Percentiles rank a stretch among this genome's conserved stretches.
Evolutionary conservation across 1,140 invertebrate species (phyloP).

Genomic region (Drosophila equinoxialis): DNA sequence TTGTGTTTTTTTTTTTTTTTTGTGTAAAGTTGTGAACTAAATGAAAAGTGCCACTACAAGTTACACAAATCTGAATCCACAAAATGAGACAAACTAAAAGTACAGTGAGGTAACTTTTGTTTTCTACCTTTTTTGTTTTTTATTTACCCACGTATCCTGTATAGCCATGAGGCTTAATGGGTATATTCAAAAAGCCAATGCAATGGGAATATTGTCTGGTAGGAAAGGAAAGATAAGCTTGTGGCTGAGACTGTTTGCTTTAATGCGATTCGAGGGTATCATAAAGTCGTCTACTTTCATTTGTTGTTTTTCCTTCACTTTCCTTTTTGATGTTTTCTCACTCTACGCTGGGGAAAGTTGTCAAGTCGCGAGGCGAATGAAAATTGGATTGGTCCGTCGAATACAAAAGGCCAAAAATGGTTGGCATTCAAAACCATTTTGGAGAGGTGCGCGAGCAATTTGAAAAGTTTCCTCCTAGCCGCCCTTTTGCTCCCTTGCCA

Average conservation of each 20-base stretch:
- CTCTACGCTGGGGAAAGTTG: constrained; percentile 43
- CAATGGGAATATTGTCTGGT: too few relatives aligned
- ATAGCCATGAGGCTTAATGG: too few relatives aligned
- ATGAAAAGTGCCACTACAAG: constrained; percentile 10
- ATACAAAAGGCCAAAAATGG: constrained; percentile 38
- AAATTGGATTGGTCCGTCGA: constrained; percentile 41
- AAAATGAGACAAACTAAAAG: constrained; percentile 2
- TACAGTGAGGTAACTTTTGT: constrained; percentile 9
- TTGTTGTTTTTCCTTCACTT: not conserved
- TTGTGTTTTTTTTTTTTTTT: not conserved
- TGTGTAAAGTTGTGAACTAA: not conserved
- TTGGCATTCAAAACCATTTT: constrained; percentile 50
- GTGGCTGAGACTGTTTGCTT: too few relatives aligned
- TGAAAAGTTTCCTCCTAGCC: constrained; percentile 41
- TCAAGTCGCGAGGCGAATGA: constrained; percentile 43
- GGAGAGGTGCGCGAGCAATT: constrained; percentile 43
- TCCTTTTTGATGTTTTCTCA: constrained; percentile 36
- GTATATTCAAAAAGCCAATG: too few relatives aligned
- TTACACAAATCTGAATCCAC: constrained; percentile 8
- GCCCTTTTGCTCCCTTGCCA: constrained; percentile 11
- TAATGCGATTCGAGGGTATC: not conserved
- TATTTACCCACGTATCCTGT: too few relatives aligned
- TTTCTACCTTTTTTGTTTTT: constrained; percentile 3
- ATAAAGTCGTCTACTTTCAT: not conserved
- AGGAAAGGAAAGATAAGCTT: too few relatives aligned